Percentiles rank a stretch among this genome's conserved stretches.
phyloP scores from a whole-genome alignment of 2,888 invertebrate genomes.

The Brassicogethes aeneus region DNA sequence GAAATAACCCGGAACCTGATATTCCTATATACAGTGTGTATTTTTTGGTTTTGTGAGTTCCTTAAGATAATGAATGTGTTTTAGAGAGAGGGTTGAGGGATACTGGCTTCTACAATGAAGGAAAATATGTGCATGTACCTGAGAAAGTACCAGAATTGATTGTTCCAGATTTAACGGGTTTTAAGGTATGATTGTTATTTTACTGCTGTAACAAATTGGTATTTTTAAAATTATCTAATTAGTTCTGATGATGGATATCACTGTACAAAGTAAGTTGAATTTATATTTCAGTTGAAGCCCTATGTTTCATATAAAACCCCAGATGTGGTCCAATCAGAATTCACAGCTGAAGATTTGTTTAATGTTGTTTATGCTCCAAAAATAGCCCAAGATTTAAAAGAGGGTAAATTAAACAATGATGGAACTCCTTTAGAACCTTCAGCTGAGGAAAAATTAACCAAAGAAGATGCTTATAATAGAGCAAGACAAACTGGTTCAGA shows the following conservation, averaged over 20 bases:
- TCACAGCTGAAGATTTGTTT: conserved; percentile 76
- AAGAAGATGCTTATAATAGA: conserved; percentile 59
- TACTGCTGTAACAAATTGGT: no score
- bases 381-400: conserved; percentile 65
- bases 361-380: conserved; percentile 72
- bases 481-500: conserved; percentile 76
- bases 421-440: conserved; percentile 66
- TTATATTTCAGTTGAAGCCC: conserved; percentile 62
- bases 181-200: conserved; percentile 55
- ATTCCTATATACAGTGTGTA: conserved; percentile 56
- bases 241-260: no score
- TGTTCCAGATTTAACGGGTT: conserved; percentile 81
- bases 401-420: conserved; percentile 58
- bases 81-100: conserved; percentile 60
- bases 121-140: conserved; percentile 54
- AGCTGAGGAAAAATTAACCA: conserved; percentile 57
- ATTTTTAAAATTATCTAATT: no score
- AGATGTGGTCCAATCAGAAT: conserved; percentile 68
- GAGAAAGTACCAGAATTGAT: conserved; percentile 90
- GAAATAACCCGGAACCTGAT: conserved; percentile 49
- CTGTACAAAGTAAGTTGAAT: no score
- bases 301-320: conserved; percentile 85
- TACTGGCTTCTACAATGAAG: conserved; percentile 50
- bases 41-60: background rate
- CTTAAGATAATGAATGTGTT: conserved; percentile 18